These are phyloP conservation scores for Chlorocebus sabaeus DNA, from an alignment of 2,113 vertebrate species.

Conservation along the genomic window DNA sequence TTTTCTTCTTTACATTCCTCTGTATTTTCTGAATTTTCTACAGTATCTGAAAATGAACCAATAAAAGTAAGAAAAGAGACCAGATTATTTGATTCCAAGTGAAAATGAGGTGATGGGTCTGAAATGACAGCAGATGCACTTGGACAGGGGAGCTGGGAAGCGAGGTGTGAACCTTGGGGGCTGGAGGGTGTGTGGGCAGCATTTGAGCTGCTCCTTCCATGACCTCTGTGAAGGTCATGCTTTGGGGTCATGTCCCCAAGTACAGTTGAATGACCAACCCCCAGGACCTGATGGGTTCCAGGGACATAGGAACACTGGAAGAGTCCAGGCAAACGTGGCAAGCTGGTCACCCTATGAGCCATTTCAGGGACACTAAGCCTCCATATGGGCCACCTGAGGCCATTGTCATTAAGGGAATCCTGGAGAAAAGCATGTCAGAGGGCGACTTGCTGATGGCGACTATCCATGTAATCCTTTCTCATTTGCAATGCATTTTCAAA, in stretches of 20 bases:
- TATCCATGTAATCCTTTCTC: rapidly evolving
- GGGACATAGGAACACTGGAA: background rate
- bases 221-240: background rate
- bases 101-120: background rate
- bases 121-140: background rate
- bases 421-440: background rate
- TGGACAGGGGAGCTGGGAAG: background rate
- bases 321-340: rapidly evolving
- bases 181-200: rapidly evolving
- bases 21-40: background rate
- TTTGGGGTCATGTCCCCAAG: no score
- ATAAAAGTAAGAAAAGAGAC: background rate
- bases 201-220: background rate
- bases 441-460: rapidly evolving
- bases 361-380: background rate
- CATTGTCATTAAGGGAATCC: background rate
- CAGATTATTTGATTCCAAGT: background rate
- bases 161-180: rapidly evolving
- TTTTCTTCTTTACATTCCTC: background rate
- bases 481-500: background rate
- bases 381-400: background rate
- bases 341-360: background rate
- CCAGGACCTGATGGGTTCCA: no score
- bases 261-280: background rate
- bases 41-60: background rate